phyloP scores from a whole-genome alignment of 2,797 vertebrate species.

The Phrynocephalus forsythii region DNA sequence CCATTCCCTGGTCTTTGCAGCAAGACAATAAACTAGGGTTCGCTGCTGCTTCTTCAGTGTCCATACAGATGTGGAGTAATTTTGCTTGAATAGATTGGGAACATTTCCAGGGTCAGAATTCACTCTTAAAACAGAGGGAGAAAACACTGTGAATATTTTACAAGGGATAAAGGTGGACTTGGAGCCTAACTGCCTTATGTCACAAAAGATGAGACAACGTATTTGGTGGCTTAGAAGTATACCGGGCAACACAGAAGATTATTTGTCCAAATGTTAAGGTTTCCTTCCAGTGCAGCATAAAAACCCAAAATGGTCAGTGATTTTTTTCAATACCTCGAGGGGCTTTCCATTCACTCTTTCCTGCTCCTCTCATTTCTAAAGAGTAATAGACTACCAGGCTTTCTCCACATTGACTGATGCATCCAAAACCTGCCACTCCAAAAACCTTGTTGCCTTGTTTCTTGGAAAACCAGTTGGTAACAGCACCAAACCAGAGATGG shows the following conservation, averaged over 20 bases:
- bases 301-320: background rate
- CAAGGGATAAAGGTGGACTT: slow-evolving; percentile 15
- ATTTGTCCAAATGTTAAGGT: slow-evolving; percentile 35
- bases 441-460: too few species aligned
- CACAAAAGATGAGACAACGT: slow-evolving; percentile 34
- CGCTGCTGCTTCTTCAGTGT: slow-evolving; percentile 15
- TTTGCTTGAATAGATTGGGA: background rate
- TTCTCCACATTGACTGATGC: background rate
- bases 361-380: slow-evolving; percentile 56
- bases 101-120: slow-evolving; percentile 6
- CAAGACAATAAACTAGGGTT: background rate
- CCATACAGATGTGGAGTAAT: background rate
- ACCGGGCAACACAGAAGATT: slow-evolving; percentile 41
- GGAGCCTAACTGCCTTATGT: slow-evolving; percentile 29
- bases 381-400: slow-evolving; percentile 46
- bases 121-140: background rate
- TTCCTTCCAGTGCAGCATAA: slow-evolving; percentile 36
- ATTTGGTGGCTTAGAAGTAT: slow-evolving; percentile 32
- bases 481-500: too few species aligned
- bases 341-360: slow-evolving; percentile 70
- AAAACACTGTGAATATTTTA: slow-evolving; percentile 9
- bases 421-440: background rate
- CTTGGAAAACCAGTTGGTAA: background rate
- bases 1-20: background rate
- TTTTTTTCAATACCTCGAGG: slow-evolving; percentile 51